These are phyloP conservation scores for Aspidiotus rigidus DNA, from an alignment of 2,888 invertebrate genomes.

Conservation along the genomic window DNA sequence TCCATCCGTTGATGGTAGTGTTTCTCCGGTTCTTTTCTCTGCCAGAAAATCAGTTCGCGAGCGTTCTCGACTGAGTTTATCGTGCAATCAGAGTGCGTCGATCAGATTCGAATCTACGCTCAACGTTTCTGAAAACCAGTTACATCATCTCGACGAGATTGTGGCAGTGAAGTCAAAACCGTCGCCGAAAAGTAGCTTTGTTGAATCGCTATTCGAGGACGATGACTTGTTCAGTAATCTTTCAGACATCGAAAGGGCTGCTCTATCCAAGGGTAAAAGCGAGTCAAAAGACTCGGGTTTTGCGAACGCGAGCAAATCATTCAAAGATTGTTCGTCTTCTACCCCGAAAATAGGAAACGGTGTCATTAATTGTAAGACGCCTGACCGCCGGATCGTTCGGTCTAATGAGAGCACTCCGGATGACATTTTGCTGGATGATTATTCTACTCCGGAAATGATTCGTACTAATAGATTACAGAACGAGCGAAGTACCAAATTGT, in stretches of 20 bases:
- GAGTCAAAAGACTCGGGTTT: background rate
- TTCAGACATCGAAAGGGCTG: background rate
- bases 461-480: background rate
- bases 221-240: background rate
- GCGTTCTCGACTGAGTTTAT: background rate
- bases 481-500: background rate
- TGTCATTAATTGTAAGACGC: background rate
- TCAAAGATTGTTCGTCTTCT: background rate
- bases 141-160: background rate
- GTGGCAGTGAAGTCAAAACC: background rate
- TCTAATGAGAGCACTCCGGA: background rate
- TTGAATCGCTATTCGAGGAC: background rate
- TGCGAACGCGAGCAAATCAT: background rate
- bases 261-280: background rate
- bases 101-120: slow-evolving; percentile 17
- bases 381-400: background rate
- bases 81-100: slow-evolving; percentile 5
- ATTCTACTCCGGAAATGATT: background rate
- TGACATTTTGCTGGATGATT: background rate
- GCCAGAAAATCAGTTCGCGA: slow-evolving; percentile 1
- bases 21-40: slow-evolving; percentile 8
- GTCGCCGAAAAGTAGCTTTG: background rate
- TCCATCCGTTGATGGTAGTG: background rate
- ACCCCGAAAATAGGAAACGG: background rate
- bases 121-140: slow-evolving; percentile 8